Base-by-base conservation (phyloP, 2,888 invertebrate species). In the Pediacus dermestoides region DNA sequence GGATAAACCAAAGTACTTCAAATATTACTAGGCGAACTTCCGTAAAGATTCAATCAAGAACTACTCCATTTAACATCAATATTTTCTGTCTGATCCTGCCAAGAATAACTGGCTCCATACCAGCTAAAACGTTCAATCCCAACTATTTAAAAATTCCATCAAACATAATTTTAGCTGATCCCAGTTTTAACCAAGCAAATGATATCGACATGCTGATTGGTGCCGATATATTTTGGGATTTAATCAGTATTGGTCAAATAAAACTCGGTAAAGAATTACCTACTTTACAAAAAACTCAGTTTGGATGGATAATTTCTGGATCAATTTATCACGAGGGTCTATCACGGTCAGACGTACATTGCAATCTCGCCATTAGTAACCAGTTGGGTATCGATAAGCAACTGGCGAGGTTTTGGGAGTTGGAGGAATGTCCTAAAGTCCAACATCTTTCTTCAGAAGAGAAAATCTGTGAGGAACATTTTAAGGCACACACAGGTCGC, bases 391-490 rank as follows among this genome's bases (percentile, higher is more conserved):
- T n/a, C n/a, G n/a, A n/a, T n/a, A n/a, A n/a, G 10, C 37, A 45
- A 36, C 16, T 45, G 12, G n/a, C 10, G 8, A 36, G 35, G 15
- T 45, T 42, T 22, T 45, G 35, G 44, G 34, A 38, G 9, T 2
- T 44, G 7, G 37, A 44, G 13, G 45, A 45, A 14, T n/a, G n/a
- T n/a, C n/a, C n/a, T n/a, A n/a, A n/a, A n/a, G n/a, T n/a, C n/a
- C n/a, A n/a, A n/a, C n/a, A n/a, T n/a, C n/a, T n/a, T n/a, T n/a
- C n/a, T 4, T 4, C 6, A 2, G 39, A 42, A 8, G 42, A 45
- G 25, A n/a, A 6, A 25, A 11, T 14, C 9, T 11, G 33, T 9
- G 33, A 31, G n/a, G 31, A 33, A 7, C 14, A 18, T 12, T 33
- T 33, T n/a, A 8, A 16, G 8, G 21, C n/a, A 11, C 11, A 25